Evolutionary conservation across 2,888 invertebrate genomes (phyloP).

Genomic region (Penaeus monodon): DNA sequence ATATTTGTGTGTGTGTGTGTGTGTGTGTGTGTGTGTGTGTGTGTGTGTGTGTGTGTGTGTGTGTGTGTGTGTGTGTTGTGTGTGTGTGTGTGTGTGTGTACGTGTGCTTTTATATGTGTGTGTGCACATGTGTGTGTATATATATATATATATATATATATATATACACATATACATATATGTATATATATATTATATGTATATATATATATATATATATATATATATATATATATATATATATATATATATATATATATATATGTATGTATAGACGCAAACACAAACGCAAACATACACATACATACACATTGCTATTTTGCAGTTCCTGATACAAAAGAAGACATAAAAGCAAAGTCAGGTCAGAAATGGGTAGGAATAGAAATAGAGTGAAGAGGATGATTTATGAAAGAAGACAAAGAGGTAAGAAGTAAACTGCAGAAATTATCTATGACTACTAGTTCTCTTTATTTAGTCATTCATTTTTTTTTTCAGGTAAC

Average conservation of each 20-base stretch:
- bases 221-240: not conserved
- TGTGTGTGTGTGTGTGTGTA: not conserved
- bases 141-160: not conserved
- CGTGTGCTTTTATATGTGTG: not conserved
- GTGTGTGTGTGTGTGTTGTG: not conserved
- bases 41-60: not conserved
- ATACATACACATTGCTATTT: not conserved
- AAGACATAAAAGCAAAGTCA: too few relatives aligned
- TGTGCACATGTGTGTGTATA: not conserved
- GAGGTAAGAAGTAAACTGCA: too few relatives aligned
- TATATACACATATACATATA: not conserved
- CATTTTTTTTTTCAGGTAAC: too few relatives aligned
- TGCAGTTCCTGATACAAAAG: too few relatives aligned
- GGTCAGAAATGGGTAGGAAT: too few relatives aligned
- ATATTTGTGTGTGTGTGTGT: conserved; percentile 7
- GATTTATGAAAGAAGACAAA: too few relatives aligned
- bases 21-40: conserved; percentile 19
- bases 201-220: not conserved
- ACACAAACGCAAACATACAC: too few relatives aligned
- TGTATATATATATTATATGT: not conserved
- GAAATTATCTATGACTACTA: too few relatives aligned
- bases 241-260: not conserved
- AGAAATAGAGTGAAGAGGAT: too few relatives aligned
- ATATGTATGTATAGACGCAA: too few relatives aligned
- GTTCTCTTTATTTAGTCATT: too few relatives aligned